Conservation (phyloP, 2,888 invertebrate species). For the Neocrepidodera transversa region DNA sequence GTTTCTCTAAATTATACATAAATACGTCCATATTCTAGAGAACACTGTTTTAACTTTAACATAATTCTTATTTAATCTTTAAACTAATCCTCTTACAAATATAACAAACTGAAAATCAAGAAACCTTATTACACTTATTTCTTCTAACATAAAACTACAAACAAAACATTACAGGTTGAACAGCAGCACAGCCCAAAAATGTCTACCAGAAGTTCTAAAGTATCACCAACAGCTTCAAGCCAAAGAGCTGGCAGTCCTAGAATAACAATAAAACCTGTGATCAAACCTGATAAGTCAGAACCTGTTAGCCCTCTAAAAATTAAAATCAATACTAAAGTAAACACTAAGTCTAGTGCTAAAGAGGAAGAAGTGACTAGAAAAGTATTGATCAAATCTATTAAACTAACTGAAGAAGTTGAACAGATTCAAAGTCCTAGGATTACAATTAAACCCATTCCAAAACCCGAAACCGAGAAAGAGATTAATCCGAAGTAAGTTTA, state of each 20-base stretch:
- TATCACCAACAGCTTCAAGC: slow-evolving; percentile 49
- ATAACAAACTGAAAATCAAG: no score
- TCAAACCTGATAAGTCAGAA: slow-evolving; percentile 47
- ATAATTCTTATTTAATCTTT: no score
- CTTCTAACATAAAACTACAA: background rate
- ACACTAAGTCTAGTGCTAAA: slow-evolving; percentile 33
- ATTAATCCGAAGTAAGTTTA: slow-evolving; percentile 14
- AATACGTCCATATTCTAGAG: no score
- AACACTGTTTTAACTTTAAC: no score
- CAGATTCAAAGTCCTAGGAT: slow-evolving; percentile 60
- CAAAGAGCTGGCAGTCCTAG: slow-evolving; percentile 56
- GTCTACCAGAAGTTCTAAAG: slow-evolving; percentile 54
- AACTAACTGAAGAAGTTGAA: slow-evolving; percentile 50
- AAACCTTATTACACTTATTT: no score
- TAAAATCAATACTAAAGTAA: slow-evolving; percentile 57
- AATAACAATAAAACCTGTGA: slow-evolving; percentile 58
- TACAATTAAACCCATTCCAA: slow-evolving; percentile 66
- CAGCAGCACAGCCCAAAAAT: slow-evolving; percentile 59
- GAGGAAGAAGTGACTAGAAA: slow-evolving; percentile 55
- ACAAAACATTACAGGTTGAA: slow-evolving; percentile 30
- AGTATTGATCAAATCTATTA: slow-evolving; percentile 61
- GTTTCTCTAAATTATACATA: no score
- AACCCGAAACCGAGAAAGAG: slow-evolving; percentile 54
- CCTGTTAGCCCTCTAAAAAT: slow-evolving; percentile 54
- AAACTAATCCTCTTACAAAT: no score